These are phyloP conservation scores for Odontophorus gujanensis DNA, from an alignment of 2,113 vertebrate genomes.

Conservation along the genomic window DNA sequence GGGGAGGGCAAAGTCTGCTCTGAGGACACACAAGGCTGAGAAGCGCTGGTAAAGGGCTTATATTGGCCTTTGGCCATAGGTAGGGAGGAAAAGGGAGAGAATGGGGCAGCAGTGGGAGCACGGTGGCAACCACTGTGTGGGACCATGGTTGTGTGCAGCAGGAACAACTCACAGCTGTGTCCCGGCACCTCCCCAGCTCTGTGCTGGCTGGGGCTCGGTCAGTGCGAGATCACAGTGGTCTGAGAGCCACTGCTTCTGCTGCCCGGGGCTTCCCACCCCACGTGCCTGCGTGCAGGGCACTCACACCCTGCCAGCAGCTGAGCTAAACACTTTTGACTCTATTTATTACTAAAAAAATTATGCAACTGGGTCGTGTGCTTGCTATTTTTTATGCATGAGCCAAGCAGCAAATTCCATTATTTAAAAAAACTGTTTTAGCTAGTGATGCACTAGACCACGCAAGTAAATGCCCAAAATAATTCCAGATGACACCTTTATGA, in stretches of 20 bases:
- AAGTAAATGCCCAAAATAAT: constrained; percentile 71
- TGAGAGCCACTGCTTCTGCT: not conserved
- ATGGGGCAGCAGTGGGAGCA: not conserved
- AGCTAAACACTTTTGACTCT: constrained; percentile 54
- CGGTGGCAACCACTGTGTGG: not conserved
- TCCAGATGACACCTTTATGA: constrained; percentile 70
- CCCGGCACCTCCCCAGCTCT: not conserved
- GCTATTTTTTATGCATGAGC: constrained; percentile 70
- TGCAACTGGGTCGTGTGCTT: constrained; percentile 69
- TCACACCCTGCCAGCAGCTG: constrained; percentile 15
- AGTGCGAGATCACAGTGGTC: accelerated
- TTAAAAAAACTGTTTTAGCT: constrained; percentile 63
- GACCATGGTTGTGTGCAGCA: accelerated
- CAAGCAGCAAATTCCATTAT: constrained; percentile 68
- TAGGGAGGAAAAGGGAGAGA: not conserved
- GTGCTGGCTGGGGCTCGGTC: accelerated
- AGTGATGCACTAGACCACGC: constrained; percentile 68
- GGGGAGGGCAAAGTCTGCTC: not conserved
- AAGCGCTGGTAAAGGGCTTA: not conserved
- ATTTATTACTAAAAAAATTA: constrained; percentile 70
- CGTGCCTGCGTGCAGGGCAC: accelerated
- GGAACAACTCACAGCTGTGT: accelerated
- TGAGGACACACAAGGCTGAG: too few species aligned
- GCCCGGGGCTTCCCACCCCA: not conserved
- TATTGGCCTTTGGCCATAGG: not conserved